phyloP scores from a whole-genome alignment of 2,888 invertebrate genomes.

The Drosophila fungiperda region DNA sequence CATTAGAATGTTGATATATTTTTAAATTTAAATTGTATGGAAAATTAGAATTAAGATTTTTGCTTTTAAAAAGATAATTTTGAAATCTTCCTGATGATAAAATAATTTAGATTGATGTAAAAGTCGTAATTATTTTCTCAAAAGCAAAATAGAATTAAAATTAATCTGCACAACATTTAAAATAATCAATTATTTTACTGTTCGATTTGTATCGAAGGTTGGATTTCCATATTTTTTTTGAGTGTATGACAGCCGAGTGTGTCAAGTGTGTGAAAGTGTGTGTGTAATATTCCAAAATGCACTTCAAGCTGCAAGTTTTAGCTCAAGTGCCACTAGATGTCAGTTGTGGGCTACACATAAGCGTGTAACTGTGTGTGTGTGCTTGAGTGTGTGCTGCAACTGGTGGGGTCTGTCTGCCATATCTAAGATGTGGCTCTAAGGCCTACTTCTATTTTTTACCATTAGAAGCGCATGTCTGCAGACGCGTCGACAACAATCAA shows the following conservation, averaged over 20 bases:
- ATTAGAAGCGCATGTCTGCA: constrained; percentile 75
- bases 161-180: not conserved
- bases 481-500: constrained; percentile 73
- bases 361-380: constrained; percentile 27
- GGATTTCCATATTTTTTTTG: not conserved
- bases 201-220: not conserved
- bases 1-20: not conserved
- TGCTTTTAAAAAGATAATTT: not conserved
- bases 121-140: not conserved
- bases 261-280: constrained; percentile 24
- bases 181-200: not conserved
- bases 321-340: constrained; percentile 77
- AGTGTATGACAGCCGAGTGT: constrained; percentile 9
- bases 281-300: constrained; percentile 66
- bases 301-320: constrained; percentile 75
- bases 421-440: constrained; percentile 31
- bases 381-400: constrained; percentile 47
- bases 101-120: not conserved
- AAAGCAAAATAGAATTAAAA: not conserved
- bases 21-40: not conserved
- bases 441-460: constrained; percentile 44
- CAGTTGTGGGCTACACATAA: constrained; percentile 62
- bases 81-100: not conserved
- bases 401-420: constrained; percentile 51
- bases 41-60: not conserved